Evolutionary conservation across 2,797 vertebrate genomes (phyloP).

Genomic region (Adelosebastes latens): DNA sequence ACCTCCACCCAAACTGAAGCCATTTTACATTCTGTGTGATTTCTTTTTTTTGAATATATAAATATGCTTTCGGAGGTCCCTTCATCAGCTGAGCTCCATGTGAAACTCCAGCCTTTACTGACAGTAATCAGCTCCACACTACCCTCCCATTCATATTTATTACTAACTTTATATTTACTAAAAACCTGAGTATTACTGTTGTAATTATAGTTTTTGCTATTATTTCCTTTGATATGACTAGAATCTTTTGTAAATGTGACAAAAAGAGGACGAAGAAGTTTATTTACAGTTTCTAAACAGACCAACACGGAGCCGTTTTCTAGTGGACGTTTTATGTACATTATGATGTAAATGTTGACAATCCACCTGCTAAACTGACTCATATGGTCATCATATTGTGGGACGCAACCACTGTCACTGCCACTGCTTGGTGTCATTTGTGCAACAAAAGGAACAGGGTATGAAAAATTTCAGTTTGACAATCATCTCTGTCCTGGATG

Average conservation of each 20-base stretch:
- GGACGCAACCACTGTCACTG: constrained; percentile 38
- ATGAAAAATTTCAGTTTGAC: neutral
- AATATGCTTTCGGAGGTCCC: constrained; percentile 8
- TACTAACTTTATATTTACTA: constrained; percentile 77
- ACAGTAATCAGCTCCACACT: constrained; percentile 6
- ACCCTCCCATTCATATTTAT: constrained; percentile 84
- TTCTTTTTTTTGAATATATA: neutral
- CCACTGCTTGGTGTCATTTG: constrained; percentile 28
- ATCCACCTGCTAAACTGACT: constrained; percentile 13
- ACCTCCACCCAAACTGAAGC: constrained; percentile 4
- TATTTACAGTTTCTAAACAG: neutral
- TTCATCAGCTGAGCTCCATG: constrained; percentile 9
- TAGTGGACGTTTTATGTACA: neutral
- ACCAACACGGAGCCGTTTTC: neutral
- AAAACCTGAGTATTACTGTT: constrained; percentile 75
- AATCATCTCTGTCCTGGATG: neutral
- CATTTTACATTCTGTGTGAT: neutral
- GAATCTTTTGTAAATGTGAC: constrained; percentile 47
- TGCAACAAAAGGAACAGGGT: neutral
- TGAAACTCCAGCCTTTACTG: constrained; percentile 17
- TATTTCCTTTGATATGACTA: constrained; percentile 62
- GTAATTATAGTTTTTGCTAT: constrained; percentile 55
- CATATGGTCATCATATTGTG: neutral
- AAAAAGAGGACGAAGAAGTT: neutral
- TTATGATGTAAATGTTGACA: constrained; percentile 34